Percentiles rank a stretch among this genome's conserved stretches.
Evolutionary conservation across 2,888 invertebrate genomes (phyloP).

Genomic region (Cheilosia urbana): DNA sequence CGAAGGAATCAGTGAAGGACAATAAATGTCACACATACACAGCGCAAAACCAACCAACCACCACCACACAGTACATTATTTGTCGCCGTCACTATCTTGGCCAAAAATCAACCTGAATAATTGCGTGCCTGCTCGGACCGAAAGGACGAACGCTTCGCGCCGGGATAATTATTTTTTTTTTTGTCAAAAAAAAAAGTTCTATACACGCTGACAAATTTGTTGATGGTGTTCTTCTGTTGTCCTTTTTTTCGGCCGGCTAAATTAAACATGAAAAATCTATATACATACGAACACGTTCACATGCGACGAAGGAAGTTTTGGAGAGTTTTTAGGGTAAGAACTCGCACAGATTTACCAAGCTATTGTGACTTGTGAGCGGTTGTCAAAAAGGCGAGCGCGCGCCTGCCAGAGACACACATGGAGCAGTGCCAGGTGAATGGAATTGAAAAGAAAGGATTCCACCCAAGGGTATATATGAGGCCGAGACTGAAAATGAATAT

Average conservation of each 20-base stretch:
- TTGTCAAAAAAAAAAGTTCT: conserved; percentile 13
- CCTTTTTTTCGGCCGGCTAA: conserved; percentile 63
- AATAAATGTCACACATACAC: conserved; percentile 19
- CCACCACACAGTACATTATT: conserved; percentile 36
- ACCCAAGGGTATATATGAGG: conserved; percentile 43
- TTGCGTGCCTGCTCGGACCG: conserved; percentile 66
- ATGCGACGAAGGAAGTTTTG: conserved; percentile 32
- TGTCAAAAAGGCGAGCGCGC: conserved; percentile 46
- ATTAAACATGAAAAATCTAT: conserved; percentile 64
- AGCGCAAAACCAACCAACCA: conserved; percentile 5
- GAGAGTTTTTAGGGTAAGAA: conserved; percentile 34
- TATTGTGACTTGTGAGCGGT: conserved; percentile 45
- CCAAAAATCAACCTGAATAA: conserved; percentile 74
- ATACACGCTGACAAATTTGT: conserved; percentile 65
- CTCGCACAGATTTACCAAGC: conserved; percentile 51
- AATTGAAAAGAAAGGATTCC: conserved; percentile 61
- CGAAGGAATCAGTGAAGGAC: conserved; percentile 31
- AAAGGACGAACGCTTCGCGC: conserved; percentile 66
- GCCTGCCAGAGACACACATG: not conserved
- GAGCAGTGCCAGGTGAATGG: conserved; percentile 47
- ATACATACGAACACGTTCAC: conserved; percentile 36
- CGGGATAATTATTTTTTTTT: conserved; percentile 65
- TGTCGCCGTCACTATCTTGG: conserved; percentile 61
- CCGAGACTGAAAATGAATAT: conserved; percentile 12
- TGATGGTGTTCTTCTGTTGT: conserved; percentile 67